A percentile compares a stretch with the other conserved stretches of the same genome.
phyloP scores from a whole-genome alignment of 2,888 invertebrate species.

The Troides helena region DNA sequence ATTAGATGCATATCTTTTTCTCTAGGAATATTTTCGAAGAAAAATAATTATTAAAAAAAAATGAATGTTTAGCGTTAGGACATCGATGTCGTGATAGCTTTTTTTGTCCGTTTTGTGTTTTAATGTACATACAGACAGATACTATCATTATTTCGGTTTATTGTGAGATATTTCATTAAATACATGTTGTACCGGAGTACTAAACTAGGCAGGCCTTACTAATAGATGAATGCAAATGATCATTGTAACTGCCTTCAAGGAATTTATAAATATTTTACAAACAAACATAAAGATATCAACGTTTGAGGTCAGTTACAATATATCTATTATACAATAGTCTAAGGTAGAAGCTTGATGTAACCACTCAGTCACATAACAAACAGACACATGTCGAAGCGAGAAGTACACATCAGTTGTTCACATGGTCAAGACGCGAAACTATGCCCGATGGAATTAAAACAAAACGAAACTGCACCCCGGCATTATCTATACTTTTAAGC shows the following conservation, averaged over 20 bases:
- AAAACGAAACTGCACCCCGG: constrained; percentile 63
- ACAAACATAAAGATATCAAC: background rate
- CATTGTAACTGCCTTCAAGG: constrained; percentile 13
- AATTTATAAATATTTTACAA: background rate
- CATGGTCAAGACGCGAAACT: constrained; percentile 37
- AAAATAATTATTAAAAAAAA: constrained; percentile 43
- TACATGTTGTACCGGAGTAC: background rate
- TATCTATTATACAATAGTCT: constrained; percentile 2
- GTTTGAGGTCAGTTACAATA: constrained; percentile 20
- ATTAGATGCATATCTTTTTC: constrained; percentile 80
- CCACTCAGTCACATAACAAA: constrained; percentile 9
- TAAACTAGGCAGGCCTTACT: background rate
- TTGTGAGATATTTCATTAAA: background rate
- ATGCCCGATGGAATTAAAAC: constrained; percentile 45
- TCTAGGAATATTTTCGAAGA: constrained; percentile 76
- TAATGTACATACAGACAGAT: constrained; percentile 41
- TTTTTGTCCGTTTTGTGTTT: constrained; percentile 43
- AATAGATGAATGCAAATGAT: background rate
- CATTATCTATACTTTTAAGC: constrained; percentile 53
- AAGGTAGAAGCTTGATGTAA: constrained; percentile 8
- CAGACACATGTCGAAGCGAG: constrained; percentile 8
- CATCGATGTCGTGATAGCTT: constrained; percentile 75
- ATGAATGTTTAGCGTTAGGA: constrained; percentile 71
- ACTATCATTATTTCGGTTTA: constrained; percentile 7
- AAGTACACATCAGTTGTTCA: constrained; percentile 23